These are phyloP conservation scores for Clamator glandarius DNA, from an alignment of 2,797 vertebrate genomes.

Conservation along the genomic window DNA sequence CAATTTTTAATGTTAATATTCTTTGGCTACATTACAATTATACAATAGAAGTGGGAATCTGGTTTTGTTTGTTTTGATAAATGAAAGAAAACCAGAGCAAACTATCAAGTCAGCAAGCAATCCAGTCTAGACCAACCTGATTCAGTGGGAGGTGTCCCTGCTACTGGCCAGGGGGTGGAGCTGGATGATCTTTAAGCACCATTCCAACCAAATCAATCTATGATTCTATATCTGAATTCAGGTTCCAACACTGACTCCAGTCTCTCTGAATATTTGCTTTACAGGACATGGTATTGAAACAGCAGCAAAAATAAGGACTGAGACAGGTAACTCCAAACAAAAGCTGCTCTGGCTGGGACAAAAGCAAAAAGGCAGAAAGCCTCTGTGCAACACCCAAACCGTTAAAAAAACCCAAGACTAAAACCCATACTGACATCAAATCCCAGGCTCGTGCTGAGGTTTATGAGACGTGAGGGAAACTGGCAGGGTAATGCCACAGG, in stretches of 20 bases:
- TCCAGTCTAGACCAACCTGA: background rate
- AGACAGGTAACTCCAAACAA: background rate
- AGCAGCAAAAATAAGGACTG: accelerated
- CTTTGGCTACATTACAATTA: background rate
- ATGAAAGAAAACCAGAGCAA: background rate
- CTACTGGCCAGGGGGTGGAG: too few relatives aligned
- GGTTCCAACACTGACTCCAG: background rate
- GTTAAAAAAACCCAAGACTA: background rate
- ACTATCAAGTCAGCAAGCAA: background rate
- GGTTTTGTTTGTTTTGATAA: background rate
- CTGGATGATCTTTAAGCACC: too few relatives aligned
- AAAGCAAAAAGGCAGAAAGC: background rate
- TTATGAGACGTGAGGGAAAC: accelerated
- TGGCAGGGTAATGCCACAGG: conserved; percentile 33
- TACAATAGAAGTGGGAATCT: accelerated
- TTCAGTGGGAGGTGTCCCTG: too few relatives aligned
- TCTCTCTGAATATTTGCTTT: background rate
- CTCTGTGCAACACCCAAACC: accelerated
- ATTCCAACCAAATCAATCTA: too few relatives aligned
- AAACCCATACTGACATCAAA: background rate
- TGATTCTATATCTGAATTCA: background rate
- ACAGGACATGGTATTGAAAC: accelerated
- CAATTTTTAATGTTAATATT: background rate
- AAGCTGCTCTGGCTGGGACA: background rate
- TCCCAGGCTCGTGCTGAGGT: accelerated